phyloP scores from a whole-genome alignment of 2,888 invertebrate species.

The Watsonalla cultraria region DNA sequence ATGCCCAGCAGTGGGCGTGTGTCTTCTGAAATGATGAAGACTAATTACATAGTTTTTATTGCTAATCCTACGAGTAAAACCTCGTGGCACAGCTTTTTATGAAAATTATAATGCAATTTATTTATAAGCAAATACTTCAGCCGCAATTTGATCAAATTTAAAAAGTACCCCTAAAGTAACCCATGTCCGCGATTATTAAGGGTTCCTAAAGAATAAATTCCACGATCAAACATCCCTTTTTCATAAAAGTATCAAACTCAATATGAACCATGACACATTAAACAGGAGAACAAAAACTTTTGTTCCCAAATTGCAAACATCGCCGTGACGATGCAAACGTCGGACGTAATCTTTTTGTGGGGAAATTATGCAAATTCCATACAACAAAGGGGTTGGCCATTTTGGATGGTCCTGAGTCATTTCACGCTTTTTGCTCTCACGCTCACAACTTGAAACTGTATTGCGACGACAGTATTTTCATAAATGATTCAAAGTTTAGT shows the following conservation, averaged over 20 bases:
- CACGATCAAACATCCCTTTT: not conserved
- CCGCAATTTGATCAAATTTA: too few species aligned
- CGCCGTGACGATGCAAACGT: slow-evolving; percentile 4
- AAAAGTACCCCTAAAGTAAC: too few species aligned
- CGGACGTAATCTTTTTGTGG: slow-evolving; percentile 7
- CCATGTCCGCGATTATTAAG: too few species aligned
- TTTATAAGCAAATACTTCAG: too few species aligned
- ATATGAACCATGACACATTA: not conserved
- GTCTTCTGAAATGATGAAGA: too few species aligned
- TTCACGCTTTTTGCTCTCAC: slow-evolving; percentile 9
- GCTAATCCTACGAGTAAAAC: too few species aligned
- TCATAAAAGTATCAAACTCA: too few species aligned
- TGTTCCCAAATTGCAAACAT: not conserved
- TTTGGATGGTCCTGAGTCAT: slow-evolving; percentile 7
- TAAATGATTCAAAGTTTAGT: not conserved
- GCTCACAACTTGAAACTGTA: not conserved
- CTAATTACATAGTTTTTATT: too few species aligned
- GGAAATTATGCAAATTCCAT: slow-evolving; percentile 10
- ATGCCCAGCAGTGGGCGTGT: too few species aligned
- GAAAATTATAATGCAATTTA: too few species aligned
- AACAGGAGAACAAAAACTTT: not conserved
- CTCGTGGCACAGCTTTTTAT: too few species aligned
- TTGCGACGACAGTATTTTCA: not conserved
- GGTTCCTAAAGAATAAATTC: too few species aligned
- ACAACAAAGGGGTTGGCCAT: slow-evolving; percentile 9